Conservation (phyloP, 2,888 invertebrate genomes). For the Zygogramma bicolorata region DNA sequence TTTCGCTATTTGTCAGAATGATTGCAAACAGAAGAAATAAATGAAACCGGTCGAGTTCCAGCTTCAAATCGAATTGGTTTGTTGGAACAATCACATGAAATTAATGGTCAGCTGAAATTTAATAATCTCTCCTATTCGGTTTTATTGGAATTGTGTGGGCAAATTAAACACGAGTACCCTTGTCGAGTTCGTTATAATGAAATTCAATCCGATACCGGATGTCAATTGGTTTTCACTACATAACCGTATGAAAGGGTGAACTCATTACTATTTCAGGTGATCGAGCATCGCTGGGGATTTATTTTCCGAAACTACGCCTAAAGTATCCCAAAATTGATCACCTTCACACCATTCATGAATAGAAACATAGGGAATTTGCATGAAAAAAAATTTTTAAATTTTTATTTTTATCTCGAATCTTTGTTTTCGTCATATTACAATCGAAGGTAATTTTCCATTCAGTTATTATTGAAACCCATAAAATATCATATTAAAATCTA, state of each 20-base stretch:
- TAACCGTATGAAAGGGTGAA: neutral
- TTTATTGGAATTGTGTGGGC: neutral
- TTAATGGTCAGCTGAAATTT: neutral
- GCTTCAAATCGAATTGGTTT: neutral
- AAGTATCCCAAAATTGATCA: too few relatives aligned
- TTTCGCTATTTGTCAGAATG: too few relatives aligned
- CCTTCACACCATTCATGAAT: too few relatives aligned
- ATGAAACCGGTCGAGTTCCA: neutral
- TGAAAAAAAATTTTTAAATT: too few relatives aligned
- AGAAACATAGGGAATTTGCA: too few relatives aligned
- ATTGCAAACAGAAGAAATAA: too few relatives aligned
- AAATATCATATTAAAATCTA: too few relatives aligned
- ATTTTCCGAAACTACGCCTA: too few relatives aligned
- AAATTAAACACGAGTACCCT: constrained; percentile 2
- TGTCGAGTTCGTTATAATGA: neutral
- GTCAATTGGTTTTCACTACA: neutral
- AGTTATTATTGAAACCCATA: too few relatives aligned
- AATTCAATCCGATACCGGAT: neutral
- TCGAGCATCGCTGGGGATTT: neutral
- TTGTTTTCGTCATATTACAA: too few relatives aligned
- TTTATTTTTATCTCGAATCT: too few relatives aligned
- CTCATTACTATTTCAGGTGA: neutral
- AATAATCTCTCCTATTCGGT: constrained; percentile 4
- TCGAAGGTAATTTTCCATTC: too few relatives aligned
- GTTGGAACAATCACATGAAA: neutral